Conservation (phyloP, 2,797 vertebrate genomes). For the Cephalopachus bancanus region DNA sequence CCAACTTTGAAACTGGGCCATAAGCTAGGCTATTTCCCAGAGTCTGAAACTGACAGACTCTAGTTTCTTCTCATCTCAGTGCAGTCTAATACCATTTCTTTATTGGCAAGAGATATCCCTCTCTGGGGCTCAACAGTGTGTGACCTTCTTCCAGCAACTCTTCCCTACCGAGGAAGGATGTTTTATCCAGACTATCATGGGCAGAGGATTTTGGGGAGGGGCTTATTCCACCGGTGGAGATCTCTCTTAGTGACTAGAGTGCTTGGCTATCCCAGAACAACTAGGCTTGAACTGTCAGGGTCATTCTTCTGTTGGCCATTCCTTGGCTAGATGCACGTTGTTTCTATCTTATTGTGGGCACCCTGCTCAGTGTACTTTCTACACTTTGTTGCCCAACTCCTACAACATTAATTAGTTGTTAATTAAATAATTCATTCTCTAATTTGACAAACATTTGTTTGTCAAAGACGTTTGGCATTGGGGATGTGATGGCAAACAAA, state of each 20-base stretch:
- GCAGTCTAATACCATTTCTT: background rate
- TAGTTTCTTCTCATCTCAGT: background rate
- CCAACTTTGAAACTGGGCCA: fast-evolving
- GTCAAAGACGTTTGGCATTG: background rate
- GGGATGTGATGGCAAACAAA: background rate
- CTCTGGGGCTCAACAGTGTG: background rate
- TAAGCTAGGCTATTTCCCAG: background rate
- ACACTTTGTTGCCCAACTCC: background rate
- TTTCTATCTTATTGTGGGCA: background rate
- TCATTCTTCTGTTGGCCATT: background rate
- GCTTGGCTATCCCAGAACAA: background rate
- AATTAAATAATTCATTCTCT: background rate
- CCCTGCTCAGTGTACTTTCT: background rate
- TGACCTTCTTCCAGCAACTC: background rate
- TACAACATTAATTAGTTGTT: background rate
- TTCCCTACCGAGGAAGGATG: background rate
- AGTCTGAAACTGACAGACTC: background rate
- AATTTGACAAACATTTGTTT: background rate
- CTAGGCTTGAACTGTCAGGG: background rate
- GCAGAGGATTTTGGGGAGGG: background rate
- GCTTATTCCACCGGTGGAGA: background rate
- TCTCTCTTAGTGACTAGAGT: background rate
- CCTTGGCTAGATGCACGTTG: background rate
- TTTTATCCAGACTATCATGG: too few relatives aligned
- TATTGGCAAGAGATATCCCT: background rate